phyloP scores from a whole-genome alignment of 92 coral and sea anemone genomes.

The Actinernus sp. region DNA sequence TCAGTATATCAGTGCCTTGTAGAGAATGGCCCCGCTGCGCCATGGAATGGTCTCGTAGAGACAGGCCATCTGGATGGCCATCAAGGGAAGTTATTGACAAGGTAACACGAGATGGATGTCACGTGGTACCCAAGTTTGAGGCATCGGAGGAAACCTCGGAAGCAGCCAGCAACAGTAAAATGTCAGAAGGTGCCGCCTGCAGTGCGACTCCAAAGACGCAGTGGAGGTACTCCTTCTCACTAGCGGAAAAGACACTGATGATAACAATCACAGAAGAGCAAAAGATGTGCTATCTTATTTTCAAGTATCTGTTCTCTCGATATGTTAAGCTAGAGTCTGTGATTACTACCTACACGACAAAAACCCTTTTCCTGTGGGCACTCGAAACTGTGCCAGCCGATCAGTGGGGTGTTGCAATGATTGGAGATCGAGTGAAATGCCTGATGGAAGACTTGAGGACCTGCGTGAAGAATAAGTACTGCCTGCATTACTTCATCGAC shows the following conservation, averaged over 20 bases:
- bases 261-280: conserved; percentile 61
- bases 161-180: too few relatives aligned
- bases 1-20: conserved; percentile 64
- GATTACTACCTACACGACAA: conserved; percentile 61
- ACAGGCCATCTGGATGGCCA: conserved; percentile 65
- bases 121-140: conserved; percentile 66
- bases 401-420: conserved; percentile 33
- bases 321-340: conserved; percentile 45
- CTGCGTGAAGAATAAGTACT: conserved; percentile 48
- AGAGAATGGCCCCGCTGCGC: conserved; percentile 69
- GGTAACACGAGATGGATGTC: conserved; percentile 58
- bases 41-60: conserved; percentile 41
- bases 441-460: conserved; percentile 53
- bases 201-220: conserved; percentile 25
- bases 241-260: conserved; percentile 61
- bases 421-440: conserved; percentile 61
- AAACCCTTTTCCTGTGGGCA: conserved; percentile 57
- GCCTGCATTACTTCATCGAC: conserved; percentile 46
- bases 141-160: conserved; percentile 14
- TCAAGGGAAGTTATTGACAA: conserved; percentile 33
- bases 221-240: conserved; percentile 70
- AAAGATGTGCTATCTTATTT: conserved; percentile 58
- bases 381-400: conserved; percentile 55
- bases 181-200: conserved; percentile 17
- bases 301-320: conserved; percentile 55